Base-by-base conservation (phyloP, 2,797 vertebrate genomes). In the Yasuhikotakia modesta region DNA sequence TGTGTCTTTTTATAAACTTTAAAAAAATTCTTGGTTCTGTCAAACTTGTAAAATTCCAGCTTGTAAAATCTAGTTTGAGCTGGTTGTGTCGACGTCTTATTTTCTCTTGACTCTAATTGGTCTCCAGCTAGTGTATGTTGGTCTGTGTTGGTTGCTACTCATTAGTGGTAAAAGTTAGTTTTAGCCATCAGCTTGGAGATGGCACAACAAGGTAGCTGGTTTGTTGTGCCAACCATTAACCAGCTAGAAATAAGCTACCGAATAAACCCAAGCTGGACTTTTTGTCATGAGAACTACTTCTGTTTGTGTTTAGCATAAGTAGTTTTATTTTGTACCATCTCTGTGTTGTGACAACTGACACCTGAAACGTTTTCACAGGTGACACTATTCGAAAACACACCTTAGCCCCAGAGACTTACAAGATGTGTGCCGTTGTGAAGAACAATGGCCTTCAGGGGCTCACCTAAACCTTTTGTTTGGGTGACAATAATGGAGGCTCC, bases 381-480 rank as follows among this genome's bases (percentile, higher is more conserved):
- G 70, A 64, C 45, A 69, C 53, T 78, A 65, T 46, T 70, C 39
- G 32, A 24, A 66, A 79, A 75, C 70, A 78, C 48, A 67, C 61
- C 66, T 70, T 58, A 65, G 46, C 70, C 80, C 43, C 1, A 19
- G 70, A 81, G 76, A 73, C 70, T 35, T 70, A 52, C 16, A 13
- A 65, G 63, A 63, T 72, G 71, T 35, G 58, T 82, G 64, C 80
- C 73, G 64, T 24, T 16, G 53, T 81, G 79, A 61, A 85, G 86
- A 89, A 86, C 80, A 84, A 88, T 64, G 66, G 66, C n/a, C 8
- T 22, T 84, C 76, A 80, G 72, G 79, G 73, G 69, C 76, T 22
- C 77, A 74, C 79, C 88, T 86, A 87, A 87, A 69, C 86, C 86
- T 78, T 86, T 83, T 89, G 85, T 81, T 86, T 79, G 83, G 32